Evolutionary conservation across 2,888 invertebrate species (phyloP), one percentile per base, ranked within the genome.

Genomic region (Sicus ferrugineus): DNA sequence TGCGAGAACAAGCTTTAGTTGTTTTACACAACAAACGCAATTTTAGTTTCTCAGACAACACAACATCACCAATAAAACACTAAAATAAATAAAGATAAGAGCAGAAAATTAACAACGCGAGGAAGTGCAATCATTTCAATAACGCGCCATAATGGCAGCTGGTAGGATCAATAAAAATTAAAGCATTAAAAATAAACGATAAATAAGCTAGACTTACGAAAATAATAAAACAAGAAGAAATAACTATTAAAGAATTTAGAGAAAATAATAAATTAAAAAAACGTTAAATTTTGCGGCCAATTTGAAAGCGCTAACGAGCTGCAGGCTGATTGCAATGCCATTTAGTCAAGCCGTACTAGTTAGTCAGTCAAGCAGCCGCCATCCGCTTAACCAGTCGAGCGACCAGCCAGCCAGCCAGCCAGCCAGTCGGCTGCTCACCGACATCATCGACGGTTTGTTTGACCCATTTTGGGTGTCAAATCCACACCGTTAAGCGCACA

Each of bases 401-500:
- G 56, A 28, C 9, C 5, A 23, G 28, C 21, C 56, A 52, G 19
- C 52, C 21, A 21, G 56, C 9, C 56, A 28, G 56, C 16, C 52
- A 64, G 52, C 34, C 5, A n/a, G n/a, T n/a, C n/a, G n/a, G n/a
- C n/a, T n/a, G n/a, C n/a, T n/a, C n/a, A n/a, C n/a, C n/a, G n/a
- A n/a, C n/a, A n/a, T n/a, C n/a, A n/a, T n/a, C n/a, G n/a, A n/a
- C n/a, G n/a, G n/a, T n/a, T n/a, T n/a, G 54, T 34, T 66, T 66
- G 54, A 66, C 65, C 65, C 65, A 66, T 52, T 66, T 66, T 54
- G 54, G 65, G 65, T 66, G 65, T 52, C 65, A 54, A 54, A 34
- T 54, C 26, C 16, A 48, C 63, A 26, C 28, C 38, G 52, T 31
- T 54, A 34, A n/a, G n/a, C 46, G 54, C 19, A 30, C 28, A 30